Conservation (phyloP, 2,797 vertebrate species). For the Acanthiza pusilla region DNA sequence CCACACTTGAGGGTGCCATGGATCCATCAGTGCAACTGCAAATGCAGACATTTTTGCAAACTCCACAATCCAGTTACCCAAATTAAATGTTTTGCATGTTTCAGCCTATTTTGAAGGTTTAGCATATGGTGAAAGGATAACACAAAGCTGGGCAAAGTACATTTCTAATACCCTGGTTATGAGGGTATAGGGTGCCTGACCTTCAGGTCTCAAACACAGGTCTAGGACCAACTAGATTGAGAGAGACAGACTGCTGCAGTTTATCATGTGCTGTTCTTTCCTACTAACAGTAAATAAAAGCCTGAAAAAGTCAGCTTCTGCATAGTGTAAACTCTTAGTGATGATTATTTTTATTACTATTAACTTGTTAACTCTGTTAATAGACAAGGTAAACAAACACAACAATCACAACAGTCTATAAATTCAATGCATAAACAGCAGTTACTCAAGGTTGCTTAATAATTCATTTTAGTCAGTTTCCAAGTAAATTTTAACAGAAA, state of each 20-base stretch:
- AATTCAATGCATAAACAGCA: not conserved
- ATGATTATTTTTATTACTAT: not conserved
- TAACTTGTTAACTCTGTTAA: not conserved
- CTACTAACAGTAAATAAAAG: not conserved
- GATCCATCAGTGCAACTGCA: not conserved
- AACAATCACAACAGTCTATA: not conserved
- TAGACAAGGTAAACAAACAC: not conserved
- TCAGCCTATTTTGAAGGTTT: not conserved
- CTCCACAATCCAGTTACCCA: not conserved
- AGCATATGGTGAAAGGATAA: not conserved
- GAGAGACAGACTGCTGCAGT: not conserved
- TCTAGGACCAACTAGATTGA: not conserved
- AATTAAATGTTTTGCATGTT: not conserved
- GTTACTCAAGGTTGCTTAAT: constrained; percentile 25
- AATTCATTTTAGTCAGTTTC: constrained; percentile 44
- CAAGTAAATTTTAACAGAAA: constrained; percentile 16
- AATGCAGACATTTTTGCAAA: not conserved
- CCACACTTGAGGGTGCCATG: not conserved
- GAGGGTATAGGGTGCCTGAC: not conserved
- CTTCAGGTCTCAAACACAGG: not conserved
- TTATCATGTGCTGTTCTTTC: not conserved
- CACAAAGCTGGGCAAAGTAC: not conserved
- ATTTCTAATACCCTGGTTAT: not conserved
- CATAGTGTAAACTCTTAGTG: not conserved
- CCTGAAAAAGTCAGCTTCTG: not conserved